These are phyloP conservation scores for Leptopilina boulardi DNA, from an alignment of 1,140 invertebrate genomes.

Conservation along the genomic window DNA sequence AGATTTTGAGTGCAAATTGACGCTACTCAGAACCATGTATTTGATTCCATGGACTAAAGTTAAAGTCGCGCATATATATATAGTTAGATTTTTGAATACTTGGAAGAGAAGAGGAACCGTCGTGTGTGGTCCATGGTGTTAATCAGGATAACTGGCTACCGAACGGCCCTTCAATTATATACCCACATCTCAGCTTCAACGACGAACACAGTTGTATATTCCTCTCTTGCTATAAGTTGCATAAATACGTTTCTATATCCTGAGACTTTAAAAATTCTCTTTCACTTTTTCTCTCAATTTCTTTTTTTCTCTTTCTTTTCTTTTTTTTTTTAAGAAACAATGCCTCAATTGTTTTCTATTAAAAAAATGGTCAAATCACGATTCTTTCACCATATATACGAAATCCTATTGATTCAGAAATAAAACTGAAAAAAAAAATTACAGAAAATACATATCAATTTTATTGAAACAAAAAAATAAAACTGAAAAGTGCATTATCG, in stretches of 20 bases:
- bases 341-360: not conserved
- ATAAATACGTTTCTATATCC: not conserved
- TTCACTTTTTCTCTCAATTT: slow-evolving; percentile 21
- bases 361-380: not conserved
- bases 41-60: not conserved
- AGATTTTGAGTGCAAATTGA: slow-evolving; percentile 23
- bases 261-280: slow-evolving; percentile 43
- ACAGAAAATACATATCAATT: no score
- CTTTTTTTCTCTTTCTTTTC: slow-evolving; percentile 39
- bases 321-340: not conserved
- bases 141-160: slow-evolving; percentile 71
- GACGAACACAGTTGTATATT: slow-evolving; percentile 35
- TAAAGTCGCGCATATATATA: slow-evolving; percentile 51
- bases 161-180: slow-evolving; percentile 75
- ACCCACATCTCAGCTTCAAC: slow-evolving; percentile 57
- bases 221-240: slow-evolving; percentile 19
- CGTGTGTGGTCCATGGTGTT: slow-evolving; percentile 74
- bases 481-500: slow-evolving; percentile 42
- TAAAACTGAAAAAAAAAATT: not conserved
- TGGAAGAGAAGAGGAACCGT: slow-evolving; percentile 52
- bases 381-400: not conserved
- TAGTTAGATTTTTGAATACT: slow-evolving; percentile 51
- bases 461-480: slow-evolving; percentile 36
- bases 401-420: not conserved
- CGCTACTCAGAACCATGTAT: not conserved